Conservation (phyloP, 92 coral and sea anemone genomes). For the Palythoa caribaeorum region DNA sequence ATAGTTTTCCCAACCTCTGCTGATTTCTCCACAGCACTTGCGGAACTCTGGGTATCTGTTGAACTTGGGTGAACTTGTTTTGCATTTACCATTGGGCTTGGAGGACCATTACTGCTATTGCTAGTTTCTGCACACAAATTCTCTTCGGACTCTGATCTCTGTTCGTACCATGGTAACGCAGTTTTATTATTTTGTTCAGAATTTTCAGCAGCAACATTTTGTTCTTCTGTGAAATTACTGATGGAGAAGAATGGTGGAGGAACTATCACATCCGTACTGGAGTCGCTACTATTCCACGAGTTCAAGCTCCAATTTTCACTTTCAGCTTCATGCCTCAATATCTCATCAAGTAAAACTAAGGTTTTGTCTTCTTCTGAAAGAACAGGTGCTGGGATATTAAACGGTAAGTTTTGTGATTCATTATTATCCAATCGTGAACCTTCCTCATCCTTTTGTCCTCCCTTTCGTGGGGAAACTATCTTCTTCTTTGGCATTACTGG, state of each 20-base stretch:
- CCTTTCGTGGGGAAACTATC: conserved; percentile 38
- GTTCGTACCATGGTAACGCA: conserved; percentile 72
- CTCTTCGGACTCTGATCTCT: conserved; percentile 80
- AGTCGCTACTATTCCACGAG: conserved; percentile 96
- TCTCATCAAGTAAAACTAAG: conserved; percentile 89
- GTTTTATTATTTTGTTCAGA: conserved; percentile 9
- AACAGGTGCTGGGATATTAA: conserved; percentile 70
- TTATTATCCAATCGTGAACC: conserved; percentile 31
- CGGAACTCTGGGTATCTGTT: neutral
- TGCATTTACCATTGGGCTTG: conserved; percentile 23
- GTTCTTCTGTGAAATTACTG: conserved; percentile 42
- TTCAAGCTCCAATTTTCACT: conserved; percentile 96
- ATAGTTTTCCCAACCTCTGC: neutral
- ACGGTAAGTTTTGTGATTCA: conserved; percentile 49
- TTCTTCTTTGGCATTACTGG: conserved; percentile 88
- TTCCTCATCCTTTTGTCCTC: neutral
- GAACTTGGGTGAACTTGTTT: neutral
- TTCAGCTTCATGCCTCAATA: conserved; percentile 89
- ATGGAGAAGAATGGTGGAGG: conserved; percentile 66
- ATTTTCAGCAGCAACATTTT: conserved; percentile 21
- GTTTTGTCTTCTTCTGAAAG: conserved; percentile 84
- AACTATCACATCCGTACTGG: conserved; percentile 74
- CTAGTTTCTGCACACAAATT: conserved; percentile 60
- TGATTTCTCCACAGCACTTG: neutral
- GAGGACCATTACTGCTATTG: conserved; percentile 19